Conservation (phyloP, 35 echinoderm and acorn worm genomes). For the Holothuria glaberrima region DNA sequence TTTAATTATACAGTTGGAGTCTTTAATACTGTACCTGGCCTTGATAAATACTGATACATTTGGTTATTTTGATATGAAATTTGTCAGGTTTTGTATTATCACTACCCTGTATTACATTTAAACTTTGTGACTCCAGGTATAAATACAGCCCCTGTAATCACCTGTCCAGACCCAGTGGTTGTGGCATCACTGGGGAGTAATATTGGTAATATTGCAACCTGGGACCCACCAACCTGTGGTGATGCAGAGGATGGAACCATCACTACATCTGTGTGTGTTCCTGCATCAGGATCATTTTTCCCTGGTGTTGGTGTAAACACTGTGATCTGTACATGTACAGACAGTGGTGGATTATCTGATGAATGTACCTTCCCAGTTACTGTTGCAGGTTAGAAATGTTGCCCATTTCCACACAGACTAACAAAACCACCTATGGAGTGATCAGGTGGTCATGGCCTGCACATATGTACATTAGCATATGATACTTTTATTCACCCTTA, state of each 20-base stretch:
- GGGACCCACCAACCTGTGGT: background rate
- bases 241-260: background rate
- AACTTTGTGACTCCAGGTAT: background rate
- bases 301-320: background rate
- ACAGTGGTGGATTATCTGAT: background rate
- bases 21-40: too few species aligned
- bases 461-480: too few species aligned
- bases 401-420: too few species aligned
- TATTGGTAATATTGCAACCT: background rate
- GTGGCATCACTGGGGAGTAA: background rate
- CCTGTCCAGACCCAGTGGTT: background rate
- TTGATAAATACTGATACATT: too few species aligned
- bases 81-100: too few species aligned
- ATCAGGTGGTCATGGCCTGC: too few species aligned
- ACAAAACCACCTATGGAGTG: too few species aligned
- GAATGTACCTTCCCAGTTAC: slow-evolving; percentile 1
- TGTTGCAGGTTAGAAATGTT: background rate
- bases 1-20: too few species aligned
- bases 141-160: background rate
- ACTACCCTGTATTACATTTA: too few species aligned
- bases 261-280: too few species aligned
- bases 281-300: background rate
- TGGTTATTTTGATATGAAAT: too few species aligned
- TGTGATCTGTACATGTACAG: slow-evolving; percentile 12
- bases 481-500: too few species aligned